Base-by-base conservation (phyloP, 2,888 invertebrate genomes). In the Heliconius charithonia region DNA sequence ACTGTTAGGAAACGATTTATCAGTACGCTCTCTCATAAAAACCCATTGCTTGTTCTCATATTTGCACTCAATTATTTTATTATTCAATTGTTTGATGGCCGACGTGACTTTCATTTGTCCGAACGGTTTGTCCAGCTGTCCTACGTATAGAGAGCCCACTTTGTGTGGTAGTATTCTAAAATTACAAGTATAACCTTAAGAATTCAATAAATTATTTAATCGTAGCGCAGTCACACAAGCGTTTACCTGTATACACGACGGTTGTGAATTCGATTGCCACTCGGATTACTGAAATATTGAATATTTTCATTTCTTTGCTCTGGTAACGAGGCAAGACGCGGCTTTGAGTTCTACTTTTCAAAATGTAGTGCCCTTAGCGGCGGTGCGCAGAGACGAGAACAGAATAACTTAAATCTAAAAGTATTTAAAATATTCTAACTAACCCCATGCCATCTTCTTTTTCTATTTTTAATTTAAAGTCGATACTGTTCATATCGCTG, bases 41-140 rank as follows among this genome's bases (percentile, higher is more conserved):
- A 97, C 96, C 99, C 99, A 99, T 83, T 96, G 95, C 62, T 96
- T 95, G 82, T 97, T 96, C 81, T 98, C 98, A 86, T 94, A 97
- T 85, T 97, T 97, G 92, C 99, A 99, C 94, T 99, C 99, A 75
- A 99, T 96, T 79, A 99, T 99, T 94, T 99, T 99, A 86, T 97
- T 97, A 92, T 99, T 96, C 74, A 98, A 94, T 62, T 97, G 96
- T 85, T 96, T 97, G 9, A 99, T 88, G 2, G 96, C 96, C 89
- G 97, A 98, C 0, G 96, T 97, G n/a, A 97, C 96, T 89, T 97
- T 97, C 93, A 99, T 98, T 80, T 91, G 88, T 0, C 95, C 96
- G 87, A 97, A 98, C 0, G 97, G 97, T 0, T 86, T 87, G 4
- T 96, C 96, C 12, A 95, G 86, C 16, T 97, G 96, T 0, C 97